Evolutionary conservation across 2,113 vertebrate genomes (phyloP), one percentile per base, ranked within the genome.

Genomic region (Myrmophylax atrothorax): DNA sequence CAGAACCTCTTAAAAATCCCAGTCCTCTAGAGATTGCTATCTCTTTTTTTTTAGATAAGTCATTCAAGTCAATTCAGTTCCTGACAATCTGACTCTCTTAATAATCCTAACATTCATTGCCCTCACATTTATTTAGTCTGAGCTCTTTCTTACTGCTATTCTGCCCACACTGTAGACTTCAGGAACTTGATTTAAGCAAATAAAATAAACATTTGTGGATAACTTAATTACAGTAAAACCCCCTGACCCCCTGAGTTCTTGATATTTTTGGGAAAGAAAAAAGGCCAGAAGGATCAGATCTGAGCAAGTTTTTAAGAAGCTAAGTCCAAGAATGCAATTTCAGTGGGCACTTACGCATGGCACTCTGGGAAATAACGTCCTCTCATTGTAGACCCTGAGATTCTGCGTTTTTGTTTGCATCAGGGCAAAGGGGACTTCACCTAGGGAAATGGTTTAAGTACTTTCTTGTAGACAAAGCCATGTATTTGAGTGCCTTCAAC

Each of bases 211-310:
- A 90, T 42, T 28, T 62, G 7, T 59, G 18, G 15, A 35, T 80
- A 55, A 91, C 69, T 62, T 80, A 77, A 77, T 69, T 80, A 19
- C 20, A n/a, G 14, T 38, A 40, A 76, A 67, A 26, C 0, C 1
- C 3, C 3, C 1, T 4, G 7, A 26, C 0, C 1, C 3, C 3
- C 1, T 4, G 7, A 2, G 8, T 50, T 89, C 74, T 49, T 69
- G 33, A 55, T 74, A 26, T 38, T 60, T 67, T 76, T 69, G 10
- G 16, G 26, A 90, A 69, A 69, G 3, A 25, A 91, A 56, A 70
- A 79, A 76, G 18, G 4, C 6, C 40, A 49, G 58, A 85, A 73
- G 6, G 38, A 60, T 72, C 56, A 64, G 33, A 64, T 56, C 35
- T 83, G 53, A 87, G 37, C 68, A 87, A 72, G 7, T 60, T 85